Base-by-base conservation (phyloP, 2,797 vertebrate species). In the Merluccius polli region DNA sequence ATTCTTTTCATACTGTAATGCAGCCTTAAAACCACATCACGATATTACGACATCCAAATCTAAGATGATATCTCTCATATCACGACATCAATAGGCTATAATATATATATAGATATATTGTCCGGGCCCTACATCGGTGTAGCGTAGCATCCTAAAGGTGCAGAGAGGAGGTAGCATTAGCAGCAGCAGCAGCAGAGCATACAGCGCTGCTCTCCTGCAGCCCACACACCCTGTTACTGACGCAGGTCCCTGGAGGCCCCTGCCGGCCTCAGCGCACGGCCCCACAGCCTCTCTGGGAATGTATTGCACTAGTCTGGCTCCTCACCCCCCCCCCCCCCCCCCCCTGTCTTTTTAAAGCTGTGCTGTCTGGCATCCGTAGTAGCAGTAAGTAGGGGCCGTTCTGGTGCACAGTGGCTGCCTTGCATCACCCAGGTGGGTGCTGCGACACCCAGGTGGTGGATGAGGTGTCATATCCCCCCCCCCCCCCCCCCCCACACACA, bases 241-340 rank as follows among this genome's bases (percentile, higher is more conserved):
- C 86, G 82, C 35, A 77, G 75, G 73, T 1, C 86, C 81, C 87
- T 68, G 75, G 86, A 77, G 41, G 85, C 86, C 16, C 33, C 0
- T 33, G 76, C 72, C 78, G 29, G 6, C 71, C 72, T 86, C 77
- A 38, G 75, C 35, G 5, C 81, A 41, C 70, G 81, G 84, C 89
- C 78, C 87, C 70, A 70, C 83, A 81, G 79, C 27, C 82, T 84
- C 86, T 70, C 38, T 32, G 88, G 83, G 82, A 83, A n/a, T 35
- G 69, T 76, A 63, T 77, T 75, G 79, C 78, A 36, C 67, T 77
- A 77, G 41, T 78, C 35, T 24, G n/a, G n/a, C 21, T 59, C 52
- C 8, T 59, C 52, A 18, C 44, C 65, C 0, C 27, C 10, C 12
- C 24, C 15, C 12, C 18, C 44, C 3, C 18, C 44, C 11, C 2